These are phyloP conservation scores for Oreocharis arfaki DNA, from an alignment of 2,113 vertebrate species.

Conservation along the genomic window DNA sequence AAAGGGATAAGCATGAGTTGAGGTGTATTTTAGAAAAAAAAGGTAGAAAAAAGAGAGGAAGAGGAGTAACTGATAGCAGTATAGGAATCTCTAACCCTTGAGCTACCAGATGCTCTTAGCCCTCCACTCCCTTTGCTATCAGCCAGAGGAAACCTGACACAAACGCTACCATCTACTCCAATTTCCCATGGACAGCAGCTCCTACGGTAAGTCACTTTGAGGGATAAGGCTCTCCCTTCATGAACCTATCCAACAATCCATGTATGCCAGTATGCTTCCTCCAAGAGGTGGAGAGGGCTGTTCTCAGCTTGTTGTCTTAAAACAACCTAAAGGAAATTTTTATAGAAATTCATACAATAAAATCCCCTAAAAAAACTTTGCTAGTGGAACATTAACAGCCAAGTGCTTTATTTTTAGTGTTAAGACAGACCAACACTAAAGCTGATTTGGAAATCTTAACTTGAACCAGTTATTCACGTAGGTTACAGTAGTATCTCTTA, in stretches of 20 bases:
- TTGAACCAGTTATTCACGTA: neutral
- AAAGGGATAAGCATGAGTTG: neutral
- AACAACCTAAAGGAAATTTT: neutral
- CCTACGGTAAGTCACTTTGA: neutral
- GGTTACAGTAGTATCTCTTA: neutral
- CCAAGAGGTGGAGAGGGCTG: neutral
- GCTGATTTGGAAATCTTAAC: neutral
- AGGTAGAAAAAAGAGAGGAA: neutral
- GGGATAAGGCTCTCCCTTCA: neutral
- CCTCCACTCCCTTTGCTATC: neutral
- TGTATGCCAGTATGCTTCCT: neutral
- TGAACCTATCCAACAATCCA: neutral
- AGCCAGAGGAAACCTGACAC: neutral
- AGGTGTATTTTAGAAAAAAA: neutral
- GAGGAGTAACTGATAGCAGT: neutral
- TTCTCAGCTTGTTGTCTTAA: neutral
- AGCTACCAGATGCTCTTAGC: neutral
- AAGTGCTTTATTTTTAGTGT: neutral
- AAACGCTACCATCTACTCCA: neutral
- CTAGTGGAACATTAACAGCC: neutral
- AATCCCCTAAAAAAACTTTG: neutral
- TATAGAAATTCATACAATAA: neutral
- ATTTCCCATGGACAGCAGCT: neutral
- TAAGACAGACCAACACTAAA: neutral
- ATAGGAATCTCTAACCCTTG: neutral